These are phyloP conservation scores for Tichodroma muraria DNA, from an alignment of 2,113 vertebrate species.

Conservation along the genomic window DNA sequence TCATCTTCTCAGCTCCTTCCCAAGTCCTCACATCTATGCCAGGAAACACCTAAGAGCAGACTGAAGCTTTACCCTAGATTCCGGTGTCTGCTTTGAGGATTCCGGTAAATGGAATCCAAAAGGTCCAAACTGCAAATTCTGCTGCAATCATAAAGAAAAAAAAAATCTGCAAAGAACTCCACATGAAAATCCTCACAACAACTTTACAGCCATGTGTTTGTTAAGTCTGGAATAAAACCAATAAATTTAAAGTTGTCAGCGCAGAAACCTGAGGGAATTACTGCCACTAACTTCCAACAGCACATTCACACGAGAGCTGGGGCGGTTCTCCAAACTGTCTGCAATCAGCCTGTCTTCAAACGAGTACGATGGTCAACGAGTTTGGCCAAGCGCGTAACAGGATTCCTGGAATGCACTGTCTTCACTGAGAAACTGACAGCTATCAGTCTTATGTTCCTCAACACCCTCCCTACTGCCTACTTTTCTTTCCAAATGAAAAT, in stretches of 20 bases:
- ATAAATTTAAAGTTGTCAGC: background rate
- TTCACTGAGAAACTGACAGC: background rate
- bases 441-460: background rate
- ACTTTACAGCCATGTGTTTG: background rate
- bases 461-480: background rate
- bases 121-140: background rate
- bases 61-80: background rate
- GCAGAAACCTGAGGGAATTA: background rate
- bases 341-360: background rate
- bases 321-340: background rate
- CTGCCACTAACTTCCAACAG: background rate
- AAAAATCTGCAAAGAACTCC: background rate
- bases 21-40: background rate
- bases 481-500: background rate
- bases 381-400: background rate
- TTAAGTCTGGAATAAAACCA: background rate
- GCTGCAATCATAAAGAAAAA: background rate
- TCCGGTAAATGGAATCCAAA: background rate
- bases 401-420: background rate
- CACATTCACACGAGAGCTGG: background rate
- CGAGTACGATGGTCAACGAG: accelerated
- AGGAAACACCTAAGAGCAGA: background rate
- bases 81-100: background rate
- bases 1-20: background rate
- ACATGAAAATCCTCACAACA: accelerated